Evolutionary conservation across 2,888 invertebrate species (phyloP), one percentile per base, ranked within the genome.

Genomic region (Didymodactylos carnosus): DNA sequence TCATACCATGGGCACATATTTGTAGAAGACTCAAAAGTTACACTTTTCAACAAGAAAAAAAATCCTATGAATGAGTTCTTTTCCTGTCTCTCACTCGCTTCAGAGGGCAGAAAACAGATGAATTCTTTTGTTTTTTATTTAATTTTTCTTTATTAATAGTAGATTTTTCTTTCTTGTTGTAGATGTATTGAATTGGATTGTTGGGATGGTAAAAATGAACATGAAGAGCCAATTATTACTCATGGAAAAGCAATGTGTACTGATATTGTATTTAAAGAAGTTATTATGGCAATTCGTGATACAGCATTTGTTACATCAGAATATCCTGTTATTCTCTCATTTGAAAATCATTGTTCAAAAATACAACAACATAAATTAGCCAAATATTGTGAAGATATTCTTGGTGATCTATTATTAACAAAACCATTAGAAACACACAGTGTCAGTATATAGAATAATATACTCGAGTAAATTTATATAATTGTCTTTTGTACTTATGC

Each of bases 171-270:
- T n/a, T n/a, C n/a, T n/a, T n/a, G n/a, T n/a, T 97, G 95, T 69
- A 72, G 93, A 79, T 97, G 95, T 84, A 92, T 98, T 5, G 98
- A 98, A 84, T 86, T 98, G 73, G 98, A 98, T 84, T 95, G 94
- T 83, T 98, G 97, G 97, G 97, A 98, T 84, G 98, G 97, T 13
- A 91, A 91, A 84, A 93, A 94, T 84, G 75, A 72, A 29, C 72
- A 27, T 6, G 98, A 99, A 81, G n/a, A n/a, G n/a, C 98, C 98
- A 0, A 98, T 98, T 80, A 95, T 98, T 78, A 98, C 98, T 43
- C 98, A 98, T 85, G 98, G 98, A 69, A 95, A 95, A 86, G 98
- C 98, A 8, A 98, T 99, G 94, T 99, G 98, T 82, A 97, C 95
- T 4, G 97, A 98, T 85, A 97, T 98, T 80, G 86, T 94, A 29